Evolutionary conservation across 2,888 invertebrate species (phyloP), one percentile per base, ranked within the genome.

Genomic region (Perdita meconis): DNA sequence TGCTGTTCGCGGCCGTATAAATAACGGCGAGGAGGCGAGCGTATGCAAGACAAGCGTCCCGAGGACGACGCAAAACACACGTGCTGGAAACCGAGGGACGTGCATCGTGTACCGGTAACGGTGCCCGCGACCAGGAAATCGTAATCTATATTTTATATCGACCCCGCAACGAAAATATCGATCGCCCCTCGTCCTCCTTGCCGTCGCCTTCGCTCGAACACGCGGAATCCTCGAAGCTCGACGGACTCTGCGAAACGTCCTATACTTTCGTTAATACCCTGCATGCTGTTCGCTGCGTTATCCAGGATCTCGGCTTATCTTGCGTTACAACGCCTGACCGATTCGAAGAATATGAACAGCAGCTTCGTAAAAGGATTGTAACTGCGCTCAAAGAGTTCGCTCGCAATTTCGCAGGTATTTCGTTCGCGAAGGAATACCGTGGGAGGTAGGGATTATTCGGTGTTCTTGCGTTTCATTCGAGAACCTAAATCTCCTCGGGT

Each of bases 61-160:
- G 30, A 47, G 57, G 64, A 50, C 66, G 56, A 55, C 63, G 65
- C 61, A 60, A 70, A 69, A 66, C 69, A 61, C 65, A 59, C 78
- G 47, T 34, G 63, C 38, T 55, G 57, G 38, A 38, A 42, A 44
- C 57, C 40, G 66, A 66, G 30, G 30, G 24, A 36, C 69, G 71
- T n/a, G 61, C 13, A 34, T 44, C 61, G 40, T 56, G 56, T 65
- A 60, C 63, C 55, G 16, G 36, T 64, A 60, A 78, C 78, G 56
- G 61, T 40, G 60, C 13, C 44, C 6, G 38, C 12, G 40, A 61
- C 30, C 75, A 82, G 81, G 80, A 84, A 80, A 84, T 77, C 63
- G 76, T 78, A 81, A 85, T 82, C 82, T 82, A 81, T 82, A 83
- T 82, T 83, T 86, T 73, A 81, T 74, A 81, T 71, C 59, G n/a